Base-by-base conservation (phyloP, 2,888 invertebrate species). In the Apotomis capreana region DNA sequence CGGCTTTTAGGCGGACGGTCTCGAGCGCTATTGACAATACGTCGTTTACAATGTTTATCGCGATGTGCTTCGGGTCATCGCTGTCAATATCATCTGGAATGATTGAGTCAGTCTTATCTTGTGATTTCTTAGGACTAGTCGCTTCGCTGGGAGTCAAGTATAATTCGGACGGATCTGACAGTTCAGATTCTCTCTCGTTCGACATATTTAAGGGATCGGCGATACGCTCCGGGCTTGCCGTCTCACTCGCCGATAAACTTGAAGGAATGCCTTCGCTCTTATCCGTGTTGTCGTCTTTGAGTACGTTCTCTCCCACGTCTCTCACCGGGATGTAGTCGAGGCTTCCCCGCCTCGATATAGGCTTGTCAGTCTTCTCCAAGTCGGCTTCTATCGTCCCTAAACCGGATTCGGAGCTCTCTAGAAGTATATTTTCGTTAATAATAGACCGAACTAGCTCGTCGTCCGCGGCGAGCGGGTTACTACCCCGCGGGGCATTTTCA, bases 111-210 rank as follows among this genome's bases (percentile, higher is more conserved):
- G 88, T 87, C 87, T 92, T 92, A 79, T 92, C 92, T 84, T 85
- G 84, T 75, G 80, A 82, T 86, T 88, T 91, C 80, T 88, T 90
- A 76, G 93, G 94, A 78, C 94, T 93, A 78, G 94, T 93, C 54
- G 94, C 91, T 84, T 95, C 96, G 55, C 95, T 95, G 36, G 96
- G 95, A 63, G 96, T 96, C 75, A 95, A 87, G 81, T 96, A 96
- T 73, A 95, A 91, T 81, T 96, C 96, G 62, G 95, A 95, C 75
- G 94, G 94, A 84, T 96, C 96, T 76, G 95, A 96, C 64, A 95
- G 94, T 74, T 94, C 94, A 54, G 95, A 92, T 85, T 95, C 95
- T 76, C 94, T 92, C 80, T 95, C 94, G 26, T 91, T 80, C 36
- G 81, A 79, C 10, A 90, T 79, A 76, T 89, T 87, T 40, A 88